Percentiles rank a stretch among this genome's conserved stretches.
Evolutionary conservation across 2,113 vertebrate species (phyloP).

Genomic region (Elephantulus edwardii): DNA sequence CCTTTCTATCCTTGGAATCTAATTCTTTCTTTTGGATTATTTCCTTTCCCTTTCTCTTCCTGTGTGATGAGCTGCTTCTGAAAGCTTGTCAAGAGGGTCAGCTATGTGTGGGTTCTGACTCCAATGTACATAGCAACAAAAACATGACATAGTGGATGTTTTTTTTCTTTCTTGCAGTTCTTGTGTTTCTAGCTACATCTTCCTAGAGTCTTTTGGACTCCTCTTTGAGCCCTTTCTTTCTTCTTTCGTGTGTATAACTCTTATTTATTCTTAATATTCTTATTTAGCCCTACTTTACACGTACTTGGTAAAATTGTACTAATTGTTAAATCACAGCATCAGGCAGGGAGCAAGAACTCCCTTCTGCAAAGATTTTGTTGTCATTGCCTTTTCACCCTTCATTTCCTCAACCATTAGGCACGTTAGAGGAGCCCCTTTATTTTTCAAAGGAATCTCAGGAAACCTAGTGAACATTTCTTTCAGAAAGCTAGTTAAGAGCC

Average conservation of each 20-base stretch:
- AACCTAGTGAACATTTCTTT: constrained; percentile 6
- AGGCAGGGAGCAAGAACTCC: constrained; percentile 1
- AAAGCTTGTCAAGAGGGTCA: too few relatives aligned
- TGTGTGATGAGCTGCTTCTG: too few relatives aligned
- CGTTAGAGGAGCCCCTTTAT: constrained; percentile 22
- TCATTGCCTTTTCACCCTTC: constrained; percentile 31
- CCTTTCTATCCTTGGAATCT: not conserved
- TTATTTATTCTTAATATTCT: not conserved
- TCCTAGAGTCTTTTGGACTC: not conserved
- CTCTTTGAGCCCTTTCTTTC: not conserved
- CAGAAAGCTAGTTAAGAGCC: not conserved
- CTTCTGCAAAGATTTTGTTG: constrained; percentile 12
- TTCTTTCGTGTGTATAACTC: not conserved
- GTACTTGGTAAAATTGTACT: constrained; percentile 23
- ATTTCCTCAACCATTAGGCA: constrained; percentile 38
- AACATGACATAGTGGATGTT: too few relatives aligned
- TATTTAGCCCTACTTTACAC: not conserved
- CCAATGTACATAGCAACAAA: too few relatives aligned
- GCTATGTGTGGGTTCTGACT: too few relatives aligned
- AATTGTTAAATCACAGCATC: constrained; percentile 45
- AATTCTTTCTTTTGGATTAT: not conserved
- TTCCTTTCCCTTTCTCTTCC: not conserved
- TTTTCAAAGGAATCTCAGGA: constrained; percentile 49
- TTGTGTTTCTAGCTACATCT: not conserved
- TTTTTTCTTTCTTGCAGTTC: constrained; percentile 9